Evolutionary conservation across 2,888 invertebrate genomes (phyloP).

Genomic region (Sesamia inferens): DNA sequence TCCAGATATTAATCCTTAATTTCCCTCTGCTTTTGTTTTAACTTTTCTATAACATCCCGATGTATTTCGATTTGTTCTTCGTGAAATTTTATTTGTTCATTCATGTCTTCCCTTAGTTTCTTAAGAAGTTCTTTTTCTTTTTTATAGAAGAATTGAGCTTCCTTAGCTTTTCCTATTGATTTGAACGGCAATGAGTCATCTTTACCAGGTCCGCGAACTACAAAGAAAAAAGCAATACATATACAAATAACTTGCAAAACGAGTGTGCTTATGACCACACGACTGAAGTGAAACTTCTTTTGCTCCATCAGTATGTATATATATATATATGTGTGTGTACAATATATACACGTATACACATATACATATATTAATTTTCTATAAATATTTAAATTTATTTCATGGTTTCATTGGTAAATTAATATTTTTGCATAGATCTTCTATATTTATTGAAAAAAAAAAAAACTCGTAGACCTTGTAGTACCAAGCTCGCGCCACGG

Average conservation of each 20-base stretch:
- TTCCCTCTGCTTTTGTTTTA: constrained; percentile 14
- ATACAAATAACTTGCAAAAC: not conserved
- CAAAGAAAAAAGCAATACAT: not conserved
- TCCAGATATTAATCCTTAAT: not conserved
- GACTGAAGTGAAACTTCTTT: too few species aligned
- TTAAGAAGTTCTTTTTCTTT: not conserved
- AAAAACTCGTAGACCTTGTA: too few species aligned
- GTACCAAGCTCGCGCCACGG: too few species aligned
- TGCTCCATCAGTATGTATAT: too few species aligned
- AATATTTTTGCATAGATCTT: too few species aligned
- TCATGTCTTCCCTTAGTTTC: constrained; percentile 18
- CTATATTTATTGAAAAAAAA: too few species aligned
- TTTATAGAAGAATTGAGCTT: constrained; percentile 22
- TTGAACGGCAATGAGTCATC: constrained; percentile 1
- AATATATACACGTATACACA: too few species aligned
- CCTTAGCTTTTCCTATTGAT: constrained; percentile 19
- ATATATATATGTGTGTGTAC: too few species aligned
- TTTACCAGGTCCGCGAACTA: not conserved
- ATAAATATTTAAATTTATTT: too few species aligned
- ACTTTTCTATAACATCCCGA: not conserved
- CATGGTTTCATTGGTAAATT: too few species aligned
- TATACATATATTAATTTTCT: too few species aligned
- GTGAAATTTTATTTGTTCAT: constrained; percentile 18
- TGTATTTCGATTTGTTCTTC: constrained; percentile 24
- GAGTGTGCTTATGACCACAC: too few species aligned